These are phyloP conservation scores for Zaprionus davidi DNA, from an alignment of 1,140 invertebrate species.

Conservation along the genomic window DNA sequence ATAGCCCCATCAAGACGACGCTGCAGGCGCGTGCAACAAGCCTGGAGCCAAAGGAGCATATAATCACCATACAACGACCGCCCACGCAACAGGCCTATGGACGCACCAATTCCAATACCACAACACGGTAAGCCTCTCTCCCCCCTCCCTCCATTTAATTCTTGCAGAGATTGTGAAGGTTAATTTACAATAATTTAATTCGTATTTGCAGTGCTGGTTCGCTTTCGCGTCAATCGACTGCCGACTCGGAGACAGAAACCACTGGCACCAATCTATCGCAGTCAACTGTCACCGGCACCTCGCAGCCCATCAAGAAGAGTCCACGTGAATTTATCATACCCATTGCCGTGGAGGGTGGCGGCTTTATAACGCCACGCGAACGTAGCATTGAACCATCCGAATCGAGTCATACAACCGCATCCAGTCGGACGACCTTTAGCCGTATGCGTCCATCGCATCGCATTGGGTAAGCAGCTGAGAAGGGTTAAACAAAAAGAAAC, in stretches of 20 bases:
- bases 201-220: conserved; percentile 72
- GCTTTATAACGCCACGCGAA: conserved; percentile 91
- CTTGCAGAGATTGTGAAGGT: too few species aligned
- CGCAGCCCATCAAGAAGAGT: conserved; percentile 93
- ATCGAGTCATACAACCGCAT: conserved; percentile 85
- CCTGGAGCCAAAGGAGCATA: conserved; percentile 86
- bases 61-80: conserved; percentile 88
- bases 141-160: too few species aligned
- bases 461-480: conserved; percentile 63
- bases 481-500: neutral
- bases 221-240: conserved; percentile 88
- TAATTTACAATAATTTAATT: neutral
- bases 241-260: conserved; percentile 88
- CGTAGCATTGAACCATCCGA: conserved; percentile 90
- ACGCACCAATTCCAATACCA: conserved; percentile 77
- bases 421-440: conserved; percentile 77
- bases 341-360: conserved; percentile 94
- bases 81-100: conserved; percentile 78
- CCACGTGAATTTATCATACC: conserved; percentile 96
- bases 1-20: conserved; percentile 76
- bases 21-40: conserved; percentile 76
- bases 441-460: conserved; percentile 72
- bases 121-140: conserved; percentile 58
- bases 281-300: conserved; percentile 84
- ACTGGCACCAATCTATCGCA: conserved; percentile 85